These are phyloP conservation scores for Canis aureus DNA, from an alignment of 2,113 vertebrate species.

Conservation along the genomic window DNA sequence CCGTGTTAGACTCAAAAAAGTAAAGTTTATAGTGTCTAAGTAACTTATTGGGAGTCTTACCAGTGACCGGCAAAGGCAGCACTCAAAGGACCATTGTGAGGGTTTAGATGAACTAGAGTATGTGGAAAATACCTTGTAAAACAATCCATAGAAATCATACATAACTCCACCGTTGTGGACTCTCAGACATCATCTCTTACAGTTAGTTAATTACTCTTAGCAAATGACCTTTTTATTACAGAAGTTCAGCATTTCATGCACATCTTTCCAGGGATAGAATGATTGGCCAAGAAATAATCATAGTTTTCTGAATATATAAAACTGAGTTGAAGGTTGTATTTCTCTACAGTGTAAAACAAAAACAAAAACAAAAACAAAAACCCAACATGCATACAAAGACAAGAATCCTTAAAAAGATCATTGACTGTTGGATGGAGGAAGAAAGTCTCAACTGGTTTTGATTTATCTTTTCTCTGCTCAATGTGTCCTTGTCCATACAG, in stretches of 20 bases:
- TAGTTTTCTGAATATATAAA: background rate
- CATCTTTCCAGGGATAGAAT: background rate
- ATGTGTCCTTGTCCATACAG: background rate
- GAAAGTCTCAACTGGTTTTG: background rate
- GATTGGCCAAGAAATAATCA: background rate
- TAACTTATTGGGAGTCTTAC: background rate
- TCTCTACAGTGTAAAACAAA: background rate
- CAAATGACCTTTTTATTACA: background rate
- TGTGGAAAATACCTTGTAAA: background rate
- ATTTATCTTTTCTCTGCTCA: background rate
- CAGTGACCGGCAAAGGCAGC: background rate
- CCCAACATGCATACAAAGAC: background rate
- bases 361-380: background rate
- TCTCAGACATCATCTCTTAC: background rate
- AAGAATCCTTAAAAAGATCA: conserved; percentile 3
- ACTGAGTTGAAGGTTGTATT: background rate
- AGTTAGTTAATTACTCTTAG: background rate
- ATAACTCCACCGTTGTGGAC: background rate
- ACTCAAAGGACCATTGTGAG: background rate
- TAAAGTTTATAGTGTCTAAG: background rate
- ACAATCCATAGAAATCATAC: background rate
- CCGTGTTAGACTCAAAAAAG: background rate
- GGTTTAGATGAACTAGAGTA: background rate
- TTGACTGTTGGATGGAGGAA: background rate
- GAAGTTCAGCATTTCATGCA: background rate